A percentile compares a stretch with the other conserved stretches of the same genome.
These are phyloP conservation scores for Onchidella celtica DNA, from an alignment of 2,888 invertebrate species.

Conservation along the genomic window DNA sequence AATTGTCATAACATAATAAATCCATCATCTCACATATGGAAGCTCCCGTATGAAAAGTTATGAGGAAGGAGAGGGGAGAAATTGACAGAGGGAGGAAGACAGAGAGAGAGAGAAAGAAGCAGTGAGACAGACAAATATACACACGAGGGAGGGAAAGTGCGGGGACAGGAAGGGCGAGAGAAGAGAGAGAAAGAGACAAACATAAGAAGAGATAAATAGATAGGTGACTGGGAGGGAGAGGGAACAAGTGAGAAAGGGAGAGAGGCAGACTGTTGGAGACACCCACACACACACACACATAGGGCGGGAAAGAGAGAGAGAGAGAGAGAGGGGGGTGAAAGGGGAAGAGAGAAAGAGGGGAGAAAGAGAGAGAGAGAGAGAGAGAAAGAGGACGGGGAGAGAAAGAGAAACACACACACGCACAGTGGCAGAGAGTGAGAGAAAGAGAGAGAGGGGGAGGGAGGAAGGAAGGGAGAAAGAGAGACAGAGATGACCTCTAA, in stretches of 20 bases:
- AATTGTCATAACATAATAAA: too few relatives aligned
- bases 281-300: too few relatives aligned
- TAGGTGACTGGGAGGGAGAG: not conserved
- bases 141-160: slow-evolving; percentile 5
- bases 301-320: slow-evolving; percentile 22
- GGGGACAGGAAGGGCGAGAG: too few relatives aligned
- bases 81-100: too few relatives aligned
- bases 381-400: not conserved
- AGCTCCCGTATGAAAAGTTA: too few relatives aligned
- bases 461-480: too few relatives aligned
- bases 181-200: too few relatives aligned
- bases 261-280: too few relatives aligned
- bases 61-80: too few relatives aligned
- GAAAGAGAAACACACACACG: not conserved
- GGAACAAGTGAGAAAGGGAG: not conserved
- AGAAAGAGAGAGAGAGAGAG: not conserved
- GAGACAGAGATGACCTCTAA: too few relatives aligned
- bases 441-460: not conserved
- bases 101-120: too few relatives aligned
- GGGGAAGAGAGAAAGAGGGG: not conserved
- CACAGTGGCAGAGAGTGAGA: not conserved
- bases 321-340: not conserved
- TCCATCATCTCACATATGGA: too few relatives aligned
- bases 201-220: not conserved
- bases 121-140: not conserved